Evolutionary conservation across 2,888 invertebrate genomes (phyloP), one percentile per base, ranked within the genome.

Genomic region (Protonemura montana): DNA sequence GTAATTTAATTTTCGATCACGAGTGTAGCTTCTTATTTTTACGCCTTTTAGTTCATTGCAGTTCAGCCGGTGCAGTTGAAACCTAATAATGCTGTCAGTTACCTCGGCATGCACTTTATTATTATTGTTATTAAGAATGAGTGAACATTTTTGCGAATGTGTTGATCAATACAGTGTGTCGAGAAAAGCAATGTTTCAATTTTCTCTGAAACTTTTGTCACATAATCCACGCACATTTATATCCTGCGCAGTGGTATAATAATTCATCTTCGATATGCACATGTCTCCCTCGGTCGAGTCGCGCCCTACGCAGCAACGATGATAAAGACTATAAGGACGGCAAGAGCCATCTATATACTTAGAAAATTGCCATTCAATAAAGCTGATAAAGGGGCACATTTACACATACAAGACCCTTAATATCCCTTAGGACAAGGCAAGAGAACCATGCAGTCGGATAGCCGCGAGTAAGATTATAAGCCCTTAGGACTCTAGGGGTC

Each of bases 1-100:
- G 81, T 81, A 81, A 81, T 81, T 81, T 81, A 81, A 81, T 81
- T 81, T 81, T 30, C 28, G 7, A 81, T 81, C 81, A 59, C 59
- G 59, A 59, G 21, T 13, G 59, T 10, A 59, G 59, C 59, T 59
- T 59, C 59, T 59, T 59, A 59, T 59, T 59, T 59, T 59, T 59
- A 3, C 59, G 21, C 35, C 35, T 3, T 21, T 16, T 7, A 59
- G 59, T 59, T 59, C 21, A 59, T 59, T 59, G 6, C 59, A 21
- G 59, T 10, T 21, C 59, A 59, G 35, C 35, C 35, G 35, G 35
- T 21, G 59, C 59, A 59, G 59, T 59, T 59, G 59, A 21, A 59
- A 59, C 59, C 13, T 59, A 59, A 59, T 59, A 21, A 59, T 59
- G 59, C 59, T 59, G 59, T 16, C 13, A 16, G 59, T 21, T 2